Base-by-base conservation (phyloP, 2,113 vertebrate genomes). In the Brachypteracias leptosomus region DNA sequence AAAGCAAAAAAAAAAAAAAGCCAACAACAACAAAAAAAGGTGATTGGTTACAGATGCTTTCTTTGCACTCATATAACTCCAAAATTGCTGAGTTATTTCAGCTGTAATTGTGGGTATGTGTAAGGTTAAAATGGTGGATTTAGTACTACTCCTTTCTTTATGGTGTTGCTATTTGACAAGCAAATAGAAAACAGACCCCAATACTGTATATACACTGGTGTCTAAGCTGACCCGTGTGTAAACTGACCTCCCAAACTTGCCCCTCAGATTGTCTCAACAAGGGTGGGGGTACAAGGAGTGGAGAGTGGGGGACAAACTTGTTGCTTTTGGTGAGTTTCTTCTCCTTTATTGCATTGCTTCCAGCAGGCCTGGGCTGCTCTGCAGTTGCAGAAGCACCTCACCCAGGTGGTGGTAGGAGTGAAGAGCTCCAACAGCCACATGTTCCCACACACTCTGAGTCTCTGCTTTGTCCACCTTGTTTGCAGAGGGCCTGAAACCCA, bases 41-140 rank as follows among this genome's bases (percentile, higher is more conserved):
- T 97, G 97, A 98, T 98, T 97, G 97, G 95, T 97, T 97, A 88
- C 98, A 98, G 98, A 98, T 98, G 98, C 94, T 97, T 94, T 97
- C 97, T 97, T 96, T 97, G 96, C 96, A 91, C 90, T 96, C 97
- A 58, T 97, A 97, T 97, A 96, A 96, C 96, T 96, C 94, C 95
- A 96, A 97, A 98, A 97, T 96, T 97, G 97, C 98, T 97, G 97
- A 98, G 97, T 98, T 97, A 97, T 96, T 97, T 96, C 97, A 94
- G 94, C 95, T 96, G 92, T 94, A 97, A 62, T 97, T 97, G 95
- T 97, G 96, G 96, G 96, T 96, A 93, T 96, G 88, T 93, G 94
- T 96, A 97, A 93, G 94, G 92, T 96, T 94, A 97, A 96, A 97
- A 97, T 97, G 95, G 96, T 95, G 90, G 95, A 92, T 96, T 97